A percentile compares a stretch with the other conserved stretches of the same genome.
Evolutionary conservation across 2,797 vertebrate genomes (phyloP).

Genomic region (Bufotes viridis): DNA sequence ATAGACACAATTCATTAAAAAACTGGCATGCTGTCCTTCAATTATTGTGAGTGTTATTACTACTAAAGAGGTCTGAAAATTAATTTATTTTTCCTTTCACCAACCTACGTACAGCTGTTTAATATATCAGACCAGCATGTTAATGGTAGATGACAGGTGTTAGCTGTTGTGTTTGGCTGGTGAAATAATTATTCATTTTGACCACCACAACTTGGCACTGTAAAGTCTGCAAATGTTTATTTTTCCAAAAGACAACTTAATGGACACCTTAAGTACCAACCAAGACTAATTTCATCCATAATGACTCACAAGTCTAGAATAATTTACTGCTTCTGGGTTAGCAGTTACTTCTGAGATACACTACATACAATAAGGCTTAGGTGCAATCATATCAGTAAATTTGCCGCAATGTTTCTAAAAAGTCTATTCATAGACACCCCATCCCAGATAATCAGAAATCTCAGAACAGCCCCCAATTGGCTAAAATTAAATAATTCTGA

Average conservation of each 20-base stretch:
- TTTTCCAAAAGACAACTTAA: neutral
- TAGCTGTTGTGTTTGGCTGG: neutral
- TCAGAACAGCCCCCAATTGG: no score
- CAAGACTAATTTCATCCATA: neutral
- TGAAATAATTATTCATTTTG: neutral
- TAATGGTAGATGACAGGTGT: constrained; percentile 17
- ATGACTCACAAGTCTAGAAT: neutral
- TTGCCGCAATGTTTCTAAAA: no score
- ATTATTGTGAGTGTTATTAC: neutral
- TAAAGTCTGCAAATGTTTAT: neutral
- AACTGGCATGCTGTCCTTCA: neutral
- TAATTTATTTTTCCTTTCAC: neutral
- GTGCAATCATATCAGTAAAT: no score
- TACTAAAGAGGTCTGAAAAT: neutral
- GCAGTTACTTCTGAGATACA: no score
- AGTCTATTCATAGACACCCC: no score
- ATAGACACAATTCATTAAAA: neutral
- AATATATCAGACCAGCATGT: constrained; percentile 12
- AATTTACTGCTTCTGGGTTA: neutral
- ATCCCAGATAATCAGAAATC: no score
- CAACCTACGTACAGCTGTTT: neutral
- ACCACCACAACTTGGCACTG: neutral
- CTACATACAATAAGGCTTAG: no score
- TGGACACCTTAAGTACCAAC: neutral
- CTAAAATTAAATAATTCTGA: no score